Evolutionary conservation across 2,113 vertebrate genomes (phyloP), one percentile per base, ranked within the genome.

Genomic region (Steatornis caripensis): DNA sequence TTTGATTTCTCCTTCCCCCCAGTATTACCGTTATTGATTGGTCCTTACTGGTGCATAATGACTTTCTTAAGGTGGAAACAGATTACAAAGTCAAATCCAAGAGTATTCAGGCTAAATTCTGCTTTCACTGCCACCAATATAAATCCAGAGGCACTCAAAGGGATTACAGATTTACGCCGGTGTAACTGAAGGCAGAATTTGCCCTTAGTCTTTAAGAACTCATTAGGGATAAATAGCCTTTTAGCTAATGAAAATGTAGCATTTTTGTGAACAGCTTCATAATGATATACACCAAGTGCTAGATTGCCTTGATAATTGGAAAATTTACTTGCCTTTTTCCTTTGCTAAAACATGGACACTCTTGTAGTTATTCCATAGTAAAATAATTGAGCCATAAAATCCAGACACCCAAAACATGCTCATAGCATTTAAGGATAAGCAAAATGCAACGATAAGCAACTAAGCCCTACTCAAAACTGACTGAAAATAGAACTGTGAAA

Each of bases 141-240:
- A 93, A 94, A 66, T 93, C 46, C 80, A 79, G n/a, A 89, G 69
- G 48, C 70, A 72, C 58, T 81, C 60, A 58, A 34, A 57, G 58
- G 81, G 72, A 66, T 96, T 92, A 64, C 70, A 95, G 60, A 81
- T 84, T 90, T 92, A 86, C 62, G 3, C 64, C 78, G 74, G 74
- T 96, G 60, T 84, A 92, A 97, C 58, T 62, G 83, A 90, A 96
- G 85, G 74, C 27, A 58, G 80, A 92, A 87, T 93, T 91, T 93
- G 61, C 94, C 90, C 58, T 82, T 88, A 70, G 68, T 92, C 87
- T 83, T 81, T 83, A 92, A 94, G 76, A 84, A 36, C 89, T 95
- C 86, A 91, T 97, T 97, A 97, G 89, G 85, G 65, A 95, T 89
- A 97, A 98, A 97, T 93, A 91, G 96, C 78, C 83, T 97, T 96